Evolutionary conservation across 2,797 vertebrate genomes (phyloP), one percentile per base, ranked within the genome.

Genomic region (Buphagus erythrorhynchus): DNA sequence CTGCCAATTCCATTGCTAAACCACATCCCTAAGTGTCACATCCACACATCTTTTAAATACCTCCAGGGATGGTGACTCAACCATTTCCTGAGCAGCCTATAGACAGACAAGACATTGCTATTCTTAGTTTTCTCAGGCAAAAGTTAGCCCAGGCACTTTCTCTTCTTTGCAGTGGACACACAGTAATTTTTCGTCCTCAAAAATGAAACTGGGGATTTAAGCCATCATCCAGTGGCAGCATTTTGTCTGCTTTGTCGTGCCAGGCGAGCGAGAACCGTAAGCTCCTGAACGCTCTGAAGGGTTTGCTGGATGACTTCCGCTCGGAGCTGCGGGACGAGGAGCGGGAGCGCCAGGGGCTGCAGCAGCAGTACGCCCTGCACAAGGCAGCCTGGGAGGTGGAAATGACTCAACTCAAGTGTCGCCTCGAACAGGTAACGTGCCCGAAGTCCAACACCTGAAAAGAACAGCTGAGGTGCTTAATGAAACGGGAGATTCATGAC

Each of bases 381-480:
- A 99, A 98, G 97, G 99, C 99, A 5, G 95, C 99, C 85, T 99
- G 99, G 99, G 99, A 99, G 81, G 98, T 99, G 96, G 99, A 99
- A 94, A 98, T 98, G 97, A 98, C 99, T 5, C 97, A 99, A 61
- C 98, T 99, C 88, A 99, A 98, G 97, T 98, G 99, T 95, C 99
- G 97, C 89, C 97, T 99, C 8, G 86, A 98, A 6, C 98, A 99
- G 99, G 99, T 99, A 98, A 92, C 0, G 0, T 67, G 29, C 46
- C 18, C 35, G 0, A 0, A 1, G 0, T 13, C 51, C 69, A 25
- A 2, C 24, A 48, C 16, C 2, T 1, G 4, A 20, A 15, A 83
- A 52, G 46, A 46, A 25, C 25, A 21, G 5, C 51, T 33, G n/a
- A 68, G 45, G 17, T 16, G 33, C 40, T 80, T 75, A 61, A 36